These are phyloP conservation scores for Sebastes miniatus DNA, from an alignment of 2,797 vertebrate species.

Conservation along the genomic window DNA sequence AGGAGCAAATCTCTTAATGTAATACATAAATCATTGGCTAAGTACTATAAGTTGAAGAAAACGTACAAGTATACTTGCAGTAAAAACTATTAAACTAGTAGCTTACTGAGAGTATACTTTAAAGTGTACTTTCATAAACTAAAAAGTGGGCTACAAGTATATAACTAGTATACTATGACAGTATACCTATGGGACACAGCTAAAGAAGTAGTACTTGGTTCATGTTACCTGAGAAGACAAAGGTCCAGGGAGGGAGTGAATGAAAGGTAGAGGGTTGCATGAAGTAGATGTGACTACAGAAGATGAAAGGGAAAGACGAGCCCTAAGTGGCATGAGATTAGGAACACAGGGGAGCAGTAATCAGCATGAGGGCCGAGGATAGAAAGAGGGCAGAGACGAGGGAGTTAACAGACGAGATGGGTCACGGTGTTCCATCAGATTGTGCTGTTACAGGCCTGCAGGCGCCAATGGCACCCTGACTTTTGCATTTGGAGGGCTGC, in stretches of 20 bases:
- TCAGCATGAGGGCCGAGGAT: conserved; percentile 12
- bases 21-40: no score
- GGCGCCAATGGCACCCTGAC: conserved; percentile 52
- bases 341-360: not conserved
- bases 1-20: no score
- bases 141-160: no score
- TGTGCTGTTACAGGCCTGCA: conserved; percentile 47
- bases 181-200: not conserved
- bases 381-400: conserved; percentile 13
- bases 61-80: no score
- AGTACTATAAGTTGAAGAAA: no score
- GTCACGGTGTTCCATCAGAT: conserved; percentile 55
- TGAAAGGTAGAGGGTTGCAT: not conserved
- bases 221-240: not conserved
- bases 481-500: conserved; percentile 52
- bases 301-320: conserved; percentile 33
- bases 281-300: conserved; percentile 8
- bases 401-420: conserved; percentile 23
- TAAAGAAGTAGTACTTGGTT: not conserved
- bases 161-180: no score
- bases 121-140: no score
- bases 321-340: conserved; percentile 2
- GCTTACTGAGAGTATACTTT: no score
- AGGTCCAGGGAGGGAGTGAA: not conserved
- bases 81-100: no score